These are phyloP conservation scores for Aphodius granarius DNA, from an alignment of 2,888 invertebrate species.

Conservation along the genomic window DNA sequence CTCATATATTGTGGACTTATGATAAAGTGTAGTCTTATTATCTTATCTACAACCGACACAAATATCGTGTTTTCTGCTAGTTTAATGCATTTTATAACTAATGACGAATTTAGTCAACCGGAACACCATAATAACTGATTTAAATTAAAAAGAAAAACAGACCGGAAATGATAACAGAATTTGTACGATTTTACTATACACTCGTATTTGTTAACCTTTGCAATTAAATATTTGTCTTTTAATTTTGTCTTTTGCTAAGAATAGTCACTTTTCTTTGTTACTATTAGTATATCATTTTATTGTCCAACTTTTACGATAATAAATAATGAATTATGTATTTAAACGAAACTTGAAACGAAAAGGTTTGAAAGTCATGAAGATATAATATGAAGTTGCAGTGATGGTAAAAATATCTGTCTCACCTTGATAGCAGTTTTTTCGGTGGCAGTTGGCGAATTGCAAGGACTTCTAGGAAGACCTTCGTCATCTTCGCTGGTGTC, in stretches of 20 bases:
- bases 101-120: neutral
- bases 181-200: neutral
- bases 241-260: too few species aligned
- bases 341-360: too few species aligned
- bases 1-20: neutral
- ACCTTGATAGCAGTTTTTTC: slow-evolving; percentile 55
- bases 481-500: slow-evolving; percentile 73
- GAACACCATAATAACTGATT: neutral
- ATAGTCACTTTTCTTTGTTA: too few species aligned
- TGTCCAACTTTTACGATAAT: too few species aligned
- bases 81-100: neutral
- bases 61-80: neutral
- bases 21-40: neutral
- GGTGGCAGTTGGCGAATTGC: slow-evolving; percentile 63
- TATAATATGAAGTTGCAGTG: too few species aligned
- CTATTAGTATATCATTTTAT: too few species aligned
- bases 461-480: slow-evolving; percentile 74
- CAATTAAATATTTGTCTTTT: too few species aligned
- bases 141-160: neutral
- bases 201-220: neutral
- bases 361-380: too few species aligned
- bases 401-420: too few species aligned
- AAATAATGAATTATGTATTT: too few species aligned
- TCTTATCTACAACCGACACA: neutral
- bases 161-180: neutral